Conservation (phyloP, 2,797 vertebrate species). For the Sphenopsis melanotis region DNA sequence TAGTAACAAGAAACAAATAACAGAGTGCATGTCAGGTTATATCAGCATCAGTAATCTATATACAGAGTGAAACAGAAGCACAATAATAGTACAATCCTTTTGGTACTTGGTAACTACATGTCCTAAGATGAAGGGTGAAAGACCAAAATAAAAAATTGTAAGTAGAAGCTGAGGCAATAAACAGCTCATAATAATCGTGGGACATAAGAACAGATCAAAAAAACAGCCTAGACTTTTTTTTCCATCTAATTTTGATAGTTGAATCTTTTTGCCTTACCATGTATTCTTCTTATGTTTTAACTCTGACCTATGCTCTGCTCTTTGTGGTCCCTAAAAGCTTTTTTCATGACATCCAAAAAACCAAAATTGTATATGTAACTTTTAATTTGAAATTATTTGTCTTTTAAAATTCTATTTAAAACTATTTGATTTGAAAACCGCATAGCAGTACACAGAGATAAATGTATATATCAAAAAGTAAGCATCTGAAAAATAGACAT, state of each 20-base stretch:
- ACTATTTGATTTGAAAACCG: background rate
- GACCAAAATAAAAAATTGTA: background rate
- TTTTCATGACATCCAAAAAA: background rate
- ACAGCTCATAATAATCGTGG: background rate
- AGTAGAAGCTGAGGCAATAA: background rate
- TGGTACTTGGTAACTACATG: background rate
- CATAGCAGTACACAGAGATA: background rate
- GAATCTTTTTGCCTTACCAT: background rate
- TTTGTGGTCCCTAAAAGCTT: background rate
- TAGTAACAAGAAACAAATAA: background rate
- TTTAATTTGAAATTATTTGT: background rate
- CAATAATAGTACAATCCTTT: background rate
- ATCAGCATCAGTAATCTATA: background rate
- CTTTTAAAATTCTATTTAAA: background rate
- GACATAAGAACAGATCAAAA: background rate
- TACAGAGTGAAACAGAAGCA: background rate
- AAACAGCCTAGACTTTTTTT: background rate
- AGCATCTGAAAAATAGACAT: background rate
- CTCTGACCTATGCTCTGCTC: background rate
- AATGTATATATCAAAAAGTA: background rate
- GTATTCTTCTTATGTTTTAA: background rate
- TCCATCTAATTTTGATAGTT: background rate
- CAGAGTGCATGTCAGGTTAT: background rate
- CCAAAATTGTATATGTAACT: fast-evolving
- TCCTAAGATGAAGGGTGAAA: background rate